Evolutionary conservation across 1,140 invertebrate species (phyloP).

Genomic region (Macrobrachium nipponense): DNA sequence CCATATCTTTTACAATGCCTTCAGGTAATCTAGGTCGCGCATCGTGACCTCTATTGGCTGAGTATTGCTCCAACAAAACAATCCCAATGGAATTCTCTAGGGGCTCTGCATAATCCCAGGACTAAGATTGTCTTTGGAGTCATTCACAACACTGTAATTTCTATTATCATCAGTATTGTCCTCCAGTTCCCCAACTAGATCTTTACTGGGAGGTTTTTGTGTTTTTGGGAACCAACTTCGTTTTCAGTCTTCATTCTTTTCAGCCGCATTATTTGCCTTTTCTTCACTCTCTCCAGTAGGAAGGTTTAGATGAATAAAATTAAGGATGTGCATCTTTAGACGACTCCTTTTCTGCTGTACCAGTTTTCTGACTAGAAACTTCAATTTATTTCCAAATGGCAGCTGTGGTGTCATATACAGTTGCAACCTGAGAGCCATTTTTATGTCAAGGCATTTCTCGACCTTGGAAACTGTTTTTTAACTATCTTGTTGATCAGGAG

Average conservation of each 20-base stretch:
- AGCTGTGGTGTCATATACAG: neutral
- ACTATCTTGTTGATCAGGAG: conserved; percentile 29
- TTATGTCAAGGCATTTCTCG: neutral
- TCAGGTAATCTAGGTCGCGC: conserved; percentile 45
- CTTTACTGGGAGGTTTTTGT: neutral
- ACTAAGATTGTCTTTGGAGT: neutral
- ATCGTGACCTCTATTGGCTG: conserved; percentile 38
- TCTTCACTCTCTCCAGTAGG: neutral
- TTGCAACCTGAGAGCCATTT: neutral
- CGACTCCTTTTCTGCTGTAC: neutral
- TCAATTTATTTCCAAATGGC: too few species aligned
- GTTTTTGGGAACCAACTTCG: neutral
- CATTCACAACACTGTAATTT: neutral
- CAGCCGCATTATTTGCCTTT: neutral
- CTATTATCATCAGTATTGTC: neutral
- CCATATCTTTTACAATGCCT: conserved; percentile 62
- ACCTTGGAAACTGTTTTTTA: neutral
- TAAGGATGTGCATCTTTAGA: neutral
- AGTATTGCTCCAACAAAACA: conserved; percentile 54
- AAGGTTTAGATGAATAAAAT: neutral
- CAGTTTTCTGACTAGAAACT: too few species aligned
- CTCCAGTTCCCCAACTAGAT: neutral
- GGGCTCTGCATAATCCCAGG: neutral
- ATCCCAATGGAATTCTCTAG: conserved; percentile 29
- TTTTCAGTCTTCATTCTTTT: neutral